Percentiles rank a stretch among this genome's conserved stretches.
phyloP scores from a whole-genome alignment of 2,797 vertebrate species.

The Cyclopterus lumpus region DNA sequence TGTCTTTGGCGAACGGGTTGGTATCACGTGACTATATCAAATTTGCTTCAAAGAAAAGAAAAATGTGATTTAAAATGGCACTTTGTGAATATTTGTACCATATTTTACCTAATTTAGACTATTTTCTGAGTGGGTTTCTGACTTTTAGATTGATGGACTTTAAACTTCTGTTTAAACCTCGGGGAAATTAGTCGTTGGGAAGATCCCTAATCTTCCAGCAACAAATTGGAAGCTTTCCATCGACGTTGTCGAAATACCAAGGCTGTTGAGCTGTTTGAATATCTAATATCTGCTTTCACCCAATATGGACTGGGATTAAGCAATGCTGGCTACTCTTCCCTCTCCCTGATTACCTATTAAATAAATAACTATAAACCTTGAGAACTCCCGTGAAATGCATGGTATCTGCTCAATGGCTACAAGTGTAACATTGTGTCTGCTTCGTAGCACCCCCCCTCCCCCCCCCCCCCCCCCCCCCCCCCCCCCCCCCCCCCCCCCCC shows the following conservation, averaged over 20 bases:
- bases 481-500: too few species aligned
- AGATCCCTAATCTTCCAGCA: slow-evolving; percentile 11
- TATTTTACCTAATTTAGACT: background rate
- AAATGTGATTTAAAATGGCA: background rate
- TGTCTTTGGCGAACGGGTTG: background rate
- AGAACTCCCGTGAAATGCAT: slow-evolving; percentile 7
- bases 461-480: too few species aligned
- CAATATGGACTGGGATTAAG: background rate
- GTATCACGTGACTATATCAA: background rate
- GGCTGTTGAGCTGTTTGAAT: slow-evolving; percentile 9
- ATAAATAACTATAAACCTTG: slow-evolving; percentile 2
- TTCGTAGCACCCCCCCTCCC: too few species aligned
- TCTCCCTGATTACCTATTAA: background rate
- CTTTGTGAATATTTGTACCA: background rate
- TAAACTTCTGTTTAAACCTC: background rate
- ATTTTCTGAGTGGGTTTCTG: background rate
- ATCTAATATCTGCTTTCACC: slow-evolving; percentile 5
- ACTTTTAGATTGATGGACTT: background rate
- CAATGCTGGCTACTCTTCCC: background rate
- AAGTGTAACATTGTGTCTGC: slow-evolving; percentile 17
- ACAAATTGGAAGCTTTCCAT: slow-evolving; percentile 7
- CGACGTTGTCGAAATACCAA: slow-evolving; percentile 9
- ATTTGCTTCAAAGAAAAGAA: background rate
- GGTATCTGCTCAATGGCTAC: slow-evolving; percentile 2
- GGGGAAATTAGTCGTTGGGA: background rate